These are phyloP conservation scores for Sebastes iracundus DNA, from an alignment of 2,797 vertebrate genomes.

Conservation along the genomic window DNA sequence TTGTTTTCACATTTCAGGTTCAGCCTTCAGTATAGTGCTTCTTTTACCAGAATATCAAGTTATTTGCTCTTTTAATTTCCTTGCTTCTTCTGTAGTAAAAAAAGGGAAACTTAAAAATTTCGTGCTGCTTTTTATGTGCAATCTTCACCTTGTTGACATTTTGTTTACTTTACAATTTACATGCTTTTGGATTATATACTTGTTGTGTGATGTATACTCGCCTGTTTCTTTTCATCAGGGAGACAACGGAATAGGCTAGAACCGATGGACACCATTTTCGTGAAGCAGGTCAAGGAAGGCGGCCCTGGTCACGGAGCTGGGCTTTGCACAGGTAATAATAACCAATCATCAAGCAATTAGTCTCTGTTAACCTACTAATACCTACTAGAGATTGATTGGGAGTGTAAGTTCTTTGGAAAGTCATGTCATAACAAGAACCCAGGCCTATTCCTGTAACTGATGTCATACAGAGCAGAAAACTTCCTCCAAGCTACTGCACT, in stretches of 20 bases:
- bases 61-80: neutral
- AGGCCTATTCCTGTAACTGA: neutral
- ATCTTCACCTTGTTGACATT: neutral
- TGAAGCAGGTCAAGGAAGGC: constrained; percentile 97
- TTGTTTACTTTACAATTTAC: neutral
- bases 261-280: constrained; percentile 99
- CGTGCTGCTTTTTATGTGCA: neutral
- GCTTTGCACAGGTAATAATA: constrained; percentile 92
- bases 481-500: neutral
- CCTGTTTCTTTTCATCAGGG: constrained; percentile 77
- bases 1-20: constrained; percentile 10
- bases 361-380: neutral
- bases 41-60: neutral
- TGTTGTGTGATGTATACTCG: neutral
- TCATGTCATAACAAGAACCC: neutral
- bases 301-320: constrained; percentile 94
- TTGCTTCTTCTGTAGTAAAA: neutral
- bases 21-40: neutral
- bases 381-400: neutral
- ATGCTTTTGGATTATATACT: neutral
- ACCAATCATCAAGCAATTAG: neutral
- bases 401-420: neutral
- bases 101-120: neutral
- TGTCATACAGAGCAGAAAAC: neutral
- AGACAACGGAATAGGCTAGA: constrained; percentile 91